Evolutionary conservation across 23 tunicate genomes (phyloP), one percentile per base, ranked within the genome.

Genomic region (Halocynthia aurantium): DNA sequence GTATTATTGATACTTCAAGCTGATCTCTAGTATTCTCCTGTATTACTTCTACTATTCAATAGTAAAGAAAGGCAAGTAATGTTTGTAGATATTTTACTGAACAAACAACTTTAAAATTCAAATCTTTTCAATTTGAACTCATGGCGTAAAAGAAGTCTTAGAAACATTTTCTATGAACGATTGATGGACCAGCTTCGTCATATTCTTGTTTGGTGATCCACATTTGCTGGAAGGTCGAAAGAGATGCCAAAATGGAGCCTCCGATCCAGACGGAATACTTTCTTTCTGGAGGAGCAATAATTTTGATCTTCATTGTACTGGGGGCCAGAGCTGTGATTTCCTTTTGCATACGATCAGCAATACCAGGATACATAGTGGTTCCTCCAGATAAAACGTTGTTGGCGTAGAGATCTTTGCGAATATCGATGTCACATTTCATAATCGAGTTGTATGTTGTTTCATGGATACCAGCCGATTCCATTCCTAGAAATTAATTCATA

Each of bases 301-400:
- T 90, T 86, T 90, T 90, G 83, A 90, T 90, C 71, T 90, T 90
- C 96, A 90, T 90, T 62, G 96, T 90, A 86, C 86, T 81, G 22
- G 96, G 96, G 67, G 96, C 96, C 73, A 90, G 90, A 52, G 96
- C 90, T 51, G 96, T 90, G 86, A 90, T 90, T 73, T 90, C 96
- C 69, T 90, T 90, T 80, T 90, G 96, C 96, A 90, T 90, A 63
- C 96, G 84, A 86, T 90, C 96, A 12, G 96, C 96, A 64, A 90
- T 90, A 57, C 96, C 96, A 62, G 95, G 87, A 49, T 64, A 83
- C 87, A 83, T 83, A 50, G 87, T 83, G 86, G 86, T 80, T 77
- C 86, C 86, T 8, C 86, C 86, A 62, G 95, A 88, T 54, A 88
- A 67, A 44, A 67, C 71, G 71, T 67, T 67, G 71, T 67, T 67